Conservation (phyloP, 2,797 vertebrate genomes). For the Tapirus indicus region DNA sequence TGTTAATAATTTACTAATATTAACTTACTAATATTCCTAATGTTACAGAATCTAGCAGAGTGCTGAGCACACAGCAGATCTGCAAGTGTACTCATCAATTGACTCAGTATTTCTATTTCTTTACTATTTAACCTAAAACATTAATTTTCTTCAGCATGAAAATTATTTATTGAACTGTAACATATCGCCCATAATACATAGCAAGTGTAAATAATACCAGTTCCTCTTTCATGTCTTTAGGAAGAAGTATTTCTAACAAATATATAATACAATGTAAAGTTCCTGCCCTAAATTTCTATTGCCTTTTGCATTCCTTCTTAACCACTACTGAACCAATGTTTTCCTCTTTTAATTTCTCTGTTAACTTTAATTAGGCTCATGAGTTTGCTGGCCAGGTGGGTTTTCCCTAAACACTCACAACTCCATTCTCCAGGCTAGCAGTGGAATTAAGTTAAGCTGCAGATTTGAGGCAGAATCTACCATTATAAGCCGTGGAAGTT, state of each 20-base stretch:
- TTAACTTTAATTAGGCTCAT: constrained; percentile 87
- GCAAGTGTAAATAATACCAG: constrained; percentile 33
- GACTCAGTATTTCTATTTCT: background rate
- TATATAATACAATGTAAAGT: background rate
- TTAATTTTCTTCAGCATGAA: constrained; percentile 41
- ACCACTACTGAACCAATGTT: constrained; percentile 41
- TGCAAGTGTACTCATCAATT: background rate
- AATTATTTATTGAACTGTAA: constrained; percentile 49
- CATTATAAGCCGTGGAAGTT: background rate
- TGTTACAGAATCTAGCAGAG: background rate
- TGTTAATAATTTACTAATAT: background rate
- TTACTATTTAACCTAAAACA: constrained; percentile 46
- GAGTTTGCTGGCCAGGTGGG: constrained; percentile 87
- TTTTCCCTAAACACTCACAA: constrained; percentile 86
- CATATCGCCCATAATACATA: background rate
- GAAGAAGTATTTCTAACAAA: constrained; percentile 59
- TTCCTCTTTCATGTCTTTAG: constrained; percentile 29
- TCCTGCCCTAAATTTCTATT: constrained; percentile 50
- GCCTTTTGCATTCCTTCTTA: constrained; percentile 9
- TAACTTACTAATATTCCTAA: background rate
- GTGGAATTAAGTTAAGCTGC: constrained; percentile 83
- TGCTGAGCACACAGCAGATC: background rate
- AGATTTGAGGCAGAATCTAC: constrained; percentile 75
- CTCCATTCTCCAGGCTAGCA: constrained; percentile 80
- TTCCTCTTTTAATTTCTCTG: constrained; percentile 85